Conservation (phyloP, 2,113 vertebrate species). For the Orthonyx spaldingii region DNA sequence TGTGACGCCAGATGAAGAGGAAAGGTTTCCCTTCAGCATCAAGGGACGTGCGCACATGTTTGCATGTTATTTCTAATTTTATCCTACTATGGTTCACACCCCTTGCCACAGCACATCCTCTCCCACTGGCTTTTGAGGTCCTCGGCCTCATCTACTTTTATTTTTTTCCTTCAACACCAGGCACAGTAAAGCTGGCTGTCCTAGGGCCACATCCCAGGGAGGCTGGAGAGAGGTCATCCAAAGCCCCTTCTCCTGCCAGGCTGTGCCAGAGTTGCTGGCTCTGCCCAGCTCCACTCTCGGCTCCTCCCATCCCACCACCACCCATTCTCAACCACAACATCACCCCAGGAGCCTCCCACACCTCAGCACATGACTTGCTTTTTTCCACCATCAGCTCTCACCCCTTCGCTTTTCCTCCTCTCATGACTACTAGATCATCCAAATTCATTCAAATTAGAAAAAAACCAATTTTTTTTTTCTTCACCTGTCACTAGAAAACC, state of each 20-base stretch:
- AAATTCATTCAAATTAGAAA: background rate
- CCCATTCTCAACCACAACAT: background rate
- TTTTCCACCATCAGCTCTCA: background rate
- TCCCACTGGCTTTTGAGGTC: background rate
- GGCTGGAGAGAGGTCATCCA: background rate
- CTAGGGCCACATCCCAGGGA: background rate
- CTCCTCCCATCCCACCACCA: background rate
- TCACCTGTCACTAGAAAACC: background rate
- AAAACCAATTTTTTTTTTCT: background rate
- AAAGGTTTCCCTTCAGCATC: background rate
- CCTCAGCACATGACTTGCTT: background rate
- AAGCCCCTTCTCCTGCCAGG: background rate
- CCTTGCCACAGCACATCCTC: background rate
- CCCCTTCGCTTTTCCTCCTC: background rate
- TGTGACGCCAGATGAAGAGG: accelerated
- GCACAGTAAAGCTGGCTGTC: background rate
- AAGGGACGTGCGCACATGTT: accelerated
- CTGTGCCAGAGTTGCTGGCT: background rate
- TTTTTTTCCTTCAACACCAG: background rate
- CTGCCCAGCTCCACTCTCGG: background rate
- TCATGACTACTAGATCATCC: background rate
- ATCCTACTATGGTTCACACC: background rate
- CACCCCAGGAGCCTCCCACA: background rate
- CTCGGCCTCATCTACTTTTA: background rate
- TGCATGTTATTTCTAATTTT: background rate